Evolutionary conservation across 1,140 invertebrate species (phyloP).

Genomic region (Aphis craccivora): DNA sequence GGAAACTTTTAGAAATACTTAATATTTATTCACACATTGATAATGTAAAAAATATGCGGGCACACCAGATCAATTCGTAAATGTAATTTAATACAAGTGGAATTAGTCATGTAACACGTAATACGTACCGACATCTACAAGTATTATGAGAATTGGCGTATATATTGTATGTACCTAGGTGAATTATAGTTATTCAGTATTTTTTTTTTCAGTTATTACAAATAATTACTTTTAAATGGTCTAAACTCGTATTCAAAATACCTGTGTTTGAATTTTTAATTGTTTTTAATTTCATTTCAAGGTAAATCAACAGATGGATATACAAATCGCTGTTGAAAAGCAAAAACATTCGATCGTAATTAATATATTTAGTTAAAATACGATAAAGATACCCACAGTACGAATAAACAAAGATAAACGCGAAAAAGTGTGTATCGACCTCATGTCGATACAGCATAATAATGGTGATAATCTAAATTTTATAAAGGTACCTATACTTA

Average conservation of each 20-base stretch:
- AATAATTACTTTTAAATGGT: background rate
- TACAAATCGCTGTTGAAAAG: background rate
- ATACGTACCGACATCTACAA: background rate
- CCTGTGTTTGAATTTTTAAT: background rate
- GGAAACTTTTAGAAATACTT: background rate
- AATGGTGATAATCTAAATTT: background rate
- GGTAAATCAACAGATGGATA: background rate
- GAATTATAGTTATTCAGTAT: background rate
- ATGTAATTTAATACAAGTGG: background rate
- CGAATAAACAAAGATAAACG: background rate
- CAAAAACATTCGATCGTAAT: background rate
- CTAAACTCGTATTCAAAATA: too few relatives aligned
- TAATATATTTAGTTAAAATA: background rate
- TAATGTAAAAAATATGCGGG: background rate
- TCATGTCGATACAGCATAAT: background rate
- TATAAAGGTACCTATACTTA: background rate
- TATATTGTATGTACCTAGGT: background rate
- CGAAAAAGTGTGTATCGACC: background rate
- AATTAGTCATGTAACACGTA: background rate
- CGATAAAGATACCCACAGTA: background rate
- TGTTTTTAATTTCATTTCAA: background rate
- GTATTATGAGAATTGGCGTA: background rate
- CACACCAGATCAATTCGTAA: background rate
- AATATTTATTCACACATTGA: background rate
- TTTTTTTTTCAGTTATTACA: background rate